These are phyloP conservation scores for Etheostoma spectabile DNA, from an alignment of 2,113 vertebrate species.

Conservation along the genomic window DNA sequence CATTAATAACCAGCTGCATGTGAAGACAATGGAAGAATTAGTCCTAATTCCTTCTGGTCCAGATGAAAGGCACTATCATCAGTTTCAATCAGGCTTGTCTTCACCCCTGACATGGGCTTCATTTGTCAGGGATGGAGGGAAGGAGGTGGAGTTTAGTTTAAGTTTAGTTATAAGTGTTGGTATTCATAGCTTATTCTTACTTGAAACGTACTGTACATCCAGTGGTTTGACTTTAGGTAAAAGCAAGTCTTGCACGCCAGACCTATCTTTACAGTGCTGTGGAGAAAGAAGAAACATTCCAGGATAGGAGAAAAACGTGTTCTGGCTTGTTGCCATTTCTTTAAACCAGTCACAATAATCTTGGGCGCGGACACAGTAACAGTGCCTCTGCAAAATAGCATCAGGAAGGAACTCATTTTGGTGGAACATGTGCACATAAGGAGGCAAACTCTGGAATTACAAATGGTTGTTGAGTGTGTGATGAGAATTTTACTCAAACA, in stretches of 20 bases:
- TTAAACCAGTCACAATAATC: no score
- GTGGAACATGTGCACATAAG: no score
- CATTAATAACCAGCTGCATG: constrained; percentile 51
- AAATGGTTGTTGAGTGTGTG: no score
- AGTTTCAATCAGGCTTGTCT: constrained; percentile 51
- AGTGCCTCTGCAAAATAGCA: no score
- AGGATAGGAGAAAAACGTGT: no score
- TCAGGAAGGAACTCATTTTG: no score
- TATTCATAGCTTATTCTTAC: constrained; percentile 11
- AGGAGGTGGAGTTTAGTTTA: background rate
- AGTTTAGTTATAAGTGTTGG: background rate
- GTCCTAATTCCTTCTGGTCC: constrained; percentile 26
- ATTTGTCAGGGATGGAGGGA: constrained; percentile 37
- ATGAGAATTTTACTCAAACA: no score
- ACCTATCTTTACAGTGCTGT: no score
- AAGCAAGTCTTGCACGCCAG: background rate
- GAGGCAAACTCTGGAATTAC: no score
- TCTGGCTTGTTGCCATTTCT: no score
- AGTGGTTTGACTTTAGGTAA: constrained; percentile 16
- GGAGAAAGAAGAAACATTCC: no score
- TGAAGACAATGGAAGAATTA: constrained; percentile 37
- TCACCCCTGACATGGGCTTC: constrained; percentile 18
- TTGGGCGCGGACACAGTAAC: no score
- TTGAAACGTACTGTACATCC: constrained; percentile 10
- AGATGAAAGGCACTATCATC: constrained; percentile 32